Conservation (phyloP, 2,113 vertebrate genomes). For the Dinomys branickii region DNA sequence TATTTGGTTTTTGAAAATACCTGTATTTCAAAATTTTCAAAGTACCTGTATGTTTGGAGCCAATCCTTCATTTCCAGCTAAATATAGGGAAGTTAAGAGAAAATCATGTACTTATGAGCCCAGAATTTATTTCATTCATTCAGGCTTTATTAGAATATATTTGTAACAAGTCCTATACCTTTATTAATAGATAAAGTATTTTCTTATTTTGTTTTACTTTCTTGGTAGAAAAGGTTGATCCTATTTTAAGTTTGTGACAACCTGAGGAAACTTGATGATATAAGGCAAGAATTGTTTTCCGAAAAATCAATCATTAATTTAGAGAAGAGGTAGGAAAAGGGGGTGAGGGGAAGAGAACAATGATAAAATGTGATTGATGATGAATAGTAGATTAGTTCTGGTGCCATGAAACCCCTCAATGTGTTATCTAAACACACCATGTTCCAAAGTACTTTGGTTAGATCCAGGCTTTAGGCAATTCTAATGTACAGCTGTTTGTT, state of each 20-base stretch:
- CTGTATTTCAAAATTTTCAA: background rate
- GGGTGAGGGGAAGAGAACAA: background rate
- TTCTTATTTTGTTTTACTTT: constrained; percentile 71
- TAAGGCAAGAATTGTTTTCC: background rate
- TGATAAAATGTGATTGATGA: background rate
- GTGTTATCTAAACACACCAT: background rate
- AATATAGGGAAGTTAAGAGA: constrained; percentile 51
- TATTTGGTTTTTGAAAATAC: background rate
- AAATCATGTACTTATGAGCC: background rate
- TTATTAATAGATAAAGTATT: constrained; percentile 79
- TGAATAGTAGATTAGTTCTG: background rate
- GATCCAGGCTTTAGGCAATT: constrained; percentile 9
- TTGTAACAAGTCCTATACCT: constrained; percentile 76
- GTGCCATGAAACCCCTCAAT: background rate
- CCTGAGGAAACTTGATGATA: background rate
- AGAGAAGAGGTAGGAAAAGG: background rate
- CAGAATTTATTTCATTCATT: constrained; percentile 69
- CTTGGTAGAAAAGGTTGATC: background rate
- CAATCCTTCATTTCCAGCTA: background rate
- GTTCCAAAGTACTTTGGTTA: background rate
- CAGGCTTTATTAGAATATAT: constrained; percentile 74
- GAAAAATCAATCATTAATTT: background rate
- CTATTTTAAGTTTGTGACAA: constrained; percentile 19
- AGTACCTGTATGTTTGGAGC: background rate
- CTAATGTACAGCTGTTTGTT: constrained; percentile 8